Evolutionary conservation across 2,113 vertebrate species (phyloP).

Genomic region (Dipodomys ordii): DNA sequence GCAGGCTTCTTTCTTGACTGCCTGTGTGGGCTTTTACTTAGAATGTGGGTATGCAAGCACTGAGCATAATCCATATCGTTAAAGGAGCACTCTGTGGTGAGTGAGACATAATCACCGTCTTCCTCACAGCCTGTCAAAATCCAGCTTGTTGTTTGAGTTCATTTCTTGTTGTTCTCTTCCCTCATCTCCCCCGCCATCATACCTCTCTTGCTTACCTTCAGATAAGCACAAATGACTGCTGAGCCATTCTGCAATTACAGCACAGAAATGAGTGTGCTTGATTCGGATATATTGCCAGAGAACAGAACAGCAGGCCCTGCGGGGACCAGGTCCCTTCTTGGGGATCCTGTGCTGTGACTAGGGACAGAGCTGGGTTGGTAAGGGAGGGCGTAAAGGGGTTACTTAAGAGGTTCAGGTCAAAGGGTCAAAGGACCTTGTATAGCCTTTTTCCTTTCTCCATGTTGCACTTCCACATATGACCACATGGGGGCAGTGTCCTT

Average conservation of each 20-base stretch:
- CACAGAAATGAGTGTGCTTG: neutral
- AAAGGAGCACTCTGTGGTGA: fast-evolving
- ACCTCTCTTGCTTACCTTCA: too few relatives aligned
- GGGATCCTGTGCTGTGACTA: neutral
- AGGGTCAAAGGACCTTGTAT: neutral
- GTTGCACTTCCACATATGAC: constrained; percentile 60
- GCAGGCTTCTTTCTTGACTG: neutral
- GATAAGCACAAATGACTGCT: neutral
- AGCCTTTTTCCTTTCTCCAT: neutral
- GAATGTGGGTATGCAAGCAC: fast-evolving
- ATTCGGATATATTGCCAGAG: neutral
- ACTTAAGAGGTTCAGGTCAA: neutral
- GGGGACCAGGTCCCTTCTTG: too few relatives aligned
- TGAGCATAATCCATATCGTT: neutral
- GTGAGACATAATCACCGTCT: neutral
- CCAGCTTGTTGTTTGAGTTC: neutral
- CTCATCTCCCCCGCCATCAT: neutral
- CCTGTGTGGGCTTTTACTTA: too few relatives aligned
- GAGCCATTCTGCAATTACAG: neutral
- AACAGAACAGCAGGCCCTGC: neutral
- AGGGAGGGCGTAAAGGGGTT: neutral
- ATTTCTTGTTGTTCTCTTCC: neutral
- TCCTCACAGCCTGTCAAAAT: neutral
- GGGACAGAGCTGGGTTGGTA: neutral
- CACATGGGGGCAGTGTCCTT: constrained; percentile 87